Evolutionary conservation across 2,113 vertebrate species (phyloP), one percentile per base, ranked within the genome.

Genomic region (Nesogale talazaci): DNA sequence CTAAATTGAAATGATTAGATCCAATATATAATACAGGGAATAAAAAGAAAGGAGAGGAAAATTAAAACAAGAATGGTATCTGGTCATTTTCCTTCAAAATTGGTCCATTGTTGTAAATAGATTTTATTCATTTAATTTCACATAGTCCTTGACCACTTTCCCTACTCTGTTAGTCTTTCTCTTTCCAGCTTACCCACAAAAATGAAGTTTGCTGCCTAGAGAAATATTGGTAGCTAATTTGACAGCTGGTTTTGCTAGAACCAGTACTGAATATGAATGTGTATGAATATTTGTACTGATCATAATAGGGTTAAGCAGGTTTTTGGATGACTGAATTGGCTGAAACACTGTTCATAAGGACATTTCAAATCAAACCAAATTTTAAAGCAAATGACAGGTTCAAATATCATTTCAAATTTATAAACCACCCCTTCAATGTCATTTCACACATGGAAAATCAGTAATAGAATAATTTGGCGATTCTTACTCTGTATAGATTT

Each of bases 391-490:
- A 92, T 90, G 82, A 91, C 74, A 85, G 25, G 84, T n/a, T 91
- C 74, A 92, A 46, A 87, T 19, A 7, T 84, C 67, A 95, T 94
- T 95, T 95, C 57, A 93, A 88, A 93, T 95, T 94, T 92, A 88
- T 93, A 93, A 83, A 74, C 79, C 90, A 92, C 6, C 4, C 88
- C 83, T 94, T 57, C n/a, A 83, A 79, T 79, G 56, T 59, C 86
- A 95, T 94, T 95, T 96, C 81, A 89, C 89, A 96, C 91, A 79
- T 92, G 95, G 94, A 94, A 95, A 94, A 92, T 93, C 94, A 92
- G 80, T 89, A 94, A 95, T 94, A 89, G 84, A 95, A 85, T 89
- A 84, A 93, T 96, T 92, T 91, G 46, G 63, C 2, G 63, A 87
- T 96, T 94, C 89, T 94, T 78, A 81, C 89, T 94, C 95, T 82